Percentiles rank a stretch among this genome's conserved stretches.
phyloP scores from a whole-genome alignment of 2,888 invertebrate species.

The Campoletis raptor region DNA sequence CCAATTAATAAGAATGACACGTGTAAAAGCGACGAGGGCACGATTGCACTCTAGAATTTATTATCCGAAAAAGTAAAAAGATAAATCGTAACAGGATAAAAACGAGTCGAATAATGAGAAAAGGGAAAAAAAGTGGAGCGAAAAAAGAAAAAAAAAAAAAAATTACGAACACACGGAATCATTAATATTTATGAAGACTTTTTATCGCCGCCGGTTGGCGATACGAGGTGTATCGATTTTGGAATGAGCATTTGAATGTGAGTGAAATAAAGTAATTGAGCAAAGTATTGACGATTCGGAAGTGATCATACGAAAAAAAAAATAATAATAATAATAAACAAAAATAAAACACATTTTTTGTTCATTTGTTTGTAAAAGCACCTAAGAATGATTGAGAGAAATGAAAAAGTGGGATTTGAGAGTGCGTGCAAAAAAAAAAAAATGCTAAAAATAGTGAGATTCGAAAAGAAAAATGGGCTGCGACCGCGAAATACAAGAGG shows the following conservation, averaged over 20 bases:
- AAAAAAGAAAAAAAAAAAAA: slow-evolving; percentile 42
- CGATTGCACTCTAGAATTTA: slow-evolving; percentile 9
- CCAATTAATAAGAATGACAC: slow-evolving; percentile 32
- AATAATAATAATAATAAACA: too few relatives aligned
- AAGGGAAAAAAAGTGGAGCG: slow-evolving; percentile 4
- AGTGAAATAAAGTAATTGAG: slow-evolving; percentile 7
- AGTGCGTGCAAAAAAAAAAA: not conserved
- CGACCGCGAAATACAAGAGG: not conserved
- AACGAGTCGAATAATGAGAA: not conserved
- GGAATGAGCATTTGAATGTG: not conserved
- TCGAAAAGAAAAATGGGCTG: slow-evolving; percentile 1
- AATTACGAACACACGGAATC: slow-evolving; percentile 21
- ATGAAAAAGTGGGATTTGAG: not conserved
- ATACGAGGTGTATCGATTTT: slow-evolving; percentile 46
- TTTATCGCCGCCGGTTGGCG: slow-evolving; percentile 67
- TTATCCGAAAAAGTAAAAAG: not conserved
- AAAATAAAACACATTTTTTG: slow-evolving; percentile 1
- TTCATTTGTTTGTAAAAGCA: slow-evolving; percentile 27
- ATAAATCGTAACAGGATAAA: not conserved
- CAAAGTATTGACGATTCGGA: slow-evolving; percentile 15
- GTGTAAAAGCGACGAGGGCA: slow-evolving; percentile 37
- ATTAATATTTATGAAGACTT: slow-evolving; percentile 59
- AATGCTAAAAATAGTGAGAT: slow-evolving; percentile 18
- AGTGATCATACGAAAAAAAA: too few relatives aligned
- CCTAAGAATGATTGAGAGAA: slow-evolving; percentile 3